Base-by-base conservation (phyloP, 2,888 invertebrate species). In the Chrysolina oricalcia region DNA sequence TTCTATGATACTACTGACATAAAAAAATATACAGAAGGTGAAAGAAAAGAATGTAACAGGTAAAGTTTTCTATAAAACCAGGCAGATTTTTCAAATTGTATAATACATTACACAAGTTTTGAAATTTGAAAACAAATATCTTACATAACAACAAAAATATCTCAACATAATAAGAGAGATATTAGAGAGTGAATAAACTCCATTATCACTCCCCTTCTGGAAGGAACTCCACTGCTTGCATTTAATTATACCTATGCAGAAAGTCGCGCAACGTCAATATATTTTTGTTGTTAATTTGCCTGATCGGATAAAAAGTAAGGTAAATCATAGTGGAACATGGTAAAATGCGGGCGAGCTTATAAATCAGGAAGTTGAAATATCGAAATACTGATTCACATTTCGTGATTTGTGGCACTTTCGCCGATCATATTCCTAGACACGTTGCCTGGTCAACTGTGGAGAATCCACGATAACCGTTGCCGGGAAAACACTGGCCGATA, bases 371-470 rank as follows among this genome's bases (percentile, higher is more conserved):
- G 67, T 72, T 50, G 63, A 40, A 69, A 35, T 72, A 75, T 75
- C 75, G 43, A 72, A 72, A 66, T 69, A 53, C 69, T 70, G 76
- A 71, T 71, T 73, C 74, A 65, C 50, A 79, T 75, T 78, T 76
- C 76, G 76, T 74, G 76, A 76, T 76, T 74, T 74, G 71, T 65
- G 63, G 63, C 73, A 76, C 78, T 76, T 76, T 76, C 73, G 73
- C 73, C 68, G 10, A 43, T 64, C 21, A 62, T 73, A 59, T 63
- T 67, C 71, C 19, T 43, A 48, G 46, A 62, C 76, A 74, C 76
- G 72, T 70, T 73, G 68, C 65, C 76, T 69, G 73, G 70, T 76
- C 76, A 72, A 77, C 68, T 77, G 76, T 74, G 72, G 74, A 71
- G 74, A 72, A 65, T 69, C 69, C 64, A 27, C 68, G 46, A 21